Percentiles rank a stretch among this genome's conserved stretches.
Conservation (phyloP, 2,888 invertebrate genomes). For the Aleiodes leptofemur region DNA sequence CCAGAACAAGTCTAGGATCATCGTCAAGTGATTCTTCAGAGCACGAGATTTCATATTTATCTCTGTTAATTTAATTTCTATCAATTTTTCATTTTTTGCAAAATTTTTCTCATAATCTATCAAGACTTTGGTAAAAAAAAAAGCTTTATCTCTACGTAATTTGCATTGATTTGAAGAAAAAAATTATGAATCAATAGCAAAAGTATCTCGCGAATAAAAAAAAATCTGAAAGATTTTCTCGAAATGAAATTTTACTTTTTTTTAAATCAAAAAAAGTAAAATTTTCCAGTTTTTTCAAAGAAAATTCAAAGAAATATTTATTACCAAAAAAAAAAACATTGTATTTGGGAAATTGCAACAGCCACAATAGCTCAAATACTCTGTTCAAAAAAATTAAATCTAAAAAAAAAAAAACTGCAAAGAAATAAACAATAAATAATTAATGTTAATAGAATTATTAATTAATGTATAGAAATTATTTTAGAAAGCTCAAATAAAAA, state of each 20-base stretch:
- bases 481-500: slow-evolving; percentile 20
- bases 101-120: background rate
- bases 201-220: no score
- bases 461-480: background rate
- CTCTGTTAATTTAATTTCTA: slow-evolving; percentile 61
- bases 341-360: slow-evolving; percentile 64
- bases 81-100: background rate
- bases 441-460: slow-evolving; percentile 18
- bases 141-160: slow-evolving; percentile 15
- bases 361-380: slow-evolving; percentile 70
- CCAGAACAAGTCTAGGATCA: slow-evolving; percentile 72
- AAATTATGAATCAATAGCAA: no score
- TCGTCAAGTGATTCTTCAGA: slow-evolving; percentile 69
- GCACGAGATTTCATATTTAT: slow-evolving; percentile 70
- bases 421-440: background rate
- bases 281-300: slow-evolving; percentile 19
- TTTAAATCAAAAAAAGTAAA: background rate
- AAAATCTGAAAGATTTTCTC: no score
- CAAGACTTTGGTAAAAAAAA: slow-evolving; percentile 2
- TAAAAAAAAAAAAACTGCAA: background rate
- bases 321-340: background rate
- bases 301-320: slow-evolving; percentile 14
- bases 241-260: background rate
- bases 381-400: slow-evolving; percentile 58
- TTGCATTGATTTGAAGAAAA: background rate